These are phyloP conservation scores for Xiphophorus hellerii DNA, from an alignment of 2,113 vertebrate species.

Conservation along the genomic window DNA sequence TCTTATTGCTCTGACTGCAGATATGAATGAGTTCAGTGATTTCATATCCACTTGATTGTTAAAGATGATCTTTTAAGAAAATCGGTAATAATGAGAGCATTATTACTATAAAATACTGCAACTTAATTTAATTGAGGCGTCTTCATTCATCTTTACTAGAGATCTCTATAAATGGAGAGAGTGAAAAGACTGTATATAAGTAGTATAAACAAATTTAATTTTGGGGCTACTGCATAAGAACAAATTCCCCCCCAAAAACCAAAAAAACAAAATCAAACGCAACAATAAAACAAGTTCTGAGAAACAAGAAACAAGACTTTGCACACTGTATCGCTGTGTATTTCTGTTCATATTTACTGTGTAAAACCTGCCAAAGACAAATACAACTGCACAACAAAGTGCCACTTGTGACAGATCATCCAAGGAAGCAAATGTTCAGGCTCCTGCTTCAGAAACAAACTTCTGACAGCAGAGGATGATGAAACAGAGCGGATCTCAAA, in stretches of 20 bases:
- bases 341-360: conserved; percentile 45
- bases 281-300: conserved; percentile 58
- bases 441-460: conserved; percentile 73
- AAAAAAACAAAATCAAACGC: conserved; percentile 58
- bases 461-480: conserved; percentile 73
- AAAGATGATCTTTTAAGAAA: too few species aligned
- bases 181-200: too few species aligned
- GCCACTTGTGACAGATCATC: conserved; percentile 75
- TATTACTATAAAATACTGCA: too few species aligned
- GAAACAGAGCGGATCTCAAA: conserved; percentile 67
- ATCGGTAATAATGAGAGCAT: too few species aligned
- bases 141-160: too few species aligned
- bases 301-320: conserved; percentile 58
- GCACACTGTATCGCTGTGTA: conserved; percentile 48
- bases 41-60: too few species aligned
- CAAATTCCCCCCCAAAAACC: conserved; percentile 26
- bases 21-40: background rate
- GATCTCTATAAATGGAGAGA: too few species aligned
- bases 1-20: background rate
- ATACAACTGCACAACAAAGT: conserved; percentile 69
- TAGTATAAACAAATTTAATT: background rate
- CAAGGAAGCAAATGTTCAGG: conserved; percentile 66
- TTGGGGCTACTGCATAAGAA: conserved; percentile 9
- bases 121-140: too few species aligned
- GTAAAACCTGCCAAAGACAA: conserved; percentile 63